Percentiles rank a stretch among this genome's conserved stretches.
phyloP scores from a whole-genome alignment of 2,113 vertebrate species.

The Neoarius graeffei region DNA sequence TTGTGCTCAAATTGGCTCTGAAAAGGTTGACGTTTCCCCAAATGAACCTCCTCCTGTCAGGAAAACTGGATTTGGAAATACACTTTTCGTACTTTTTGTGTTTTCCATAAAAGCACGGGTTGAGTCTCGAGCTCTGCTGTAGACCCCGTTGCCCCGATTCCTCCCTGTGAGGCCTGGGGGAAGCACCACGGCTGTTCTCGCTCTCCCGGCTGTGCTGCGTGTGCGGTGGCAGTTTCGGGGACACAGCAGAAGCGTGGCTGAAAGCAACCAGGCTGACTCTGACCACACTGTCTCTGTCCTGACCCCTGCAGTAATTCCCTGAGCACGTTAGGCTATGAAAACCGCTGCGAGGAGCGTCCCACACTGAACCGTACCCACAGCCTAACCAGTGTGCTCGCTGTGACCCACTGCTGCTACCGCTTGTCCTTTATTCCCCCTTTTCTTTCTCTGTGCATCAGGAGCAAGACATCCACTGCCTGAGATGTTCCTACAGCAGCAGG shows the following conservation, averaged over 20 bases:
- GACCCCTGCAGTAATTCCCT: conserved; percentile 39
- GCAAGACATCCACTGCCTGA: not conserved
- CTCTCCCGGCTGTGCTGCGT: conserved; percentile 29
- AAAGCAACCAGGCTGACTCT: conserved; percentile 25
- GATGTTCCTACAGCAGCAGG: conserved; percentile 13
- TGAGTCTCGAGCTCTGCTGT: conserved; percentile 2
- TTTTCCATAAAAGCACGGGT: conserved; percentile 26
- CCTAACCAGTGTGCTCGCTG: conserved; percentile 2
- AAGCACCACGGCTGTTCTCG: not conserved
- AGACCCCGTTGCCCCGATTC: not conserved
- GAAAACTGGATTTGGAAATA: conserved; percentile 41
- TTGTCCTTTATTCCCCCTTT: conserved; percentile 9
- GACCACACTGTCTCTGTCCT: conserved; percentile 41
- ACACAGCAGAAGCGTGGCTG: conserved; percentile 30
- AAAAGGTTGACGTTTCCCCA: conserved; percentile 41
- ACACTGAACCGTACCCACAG: conserved; percentile 24
- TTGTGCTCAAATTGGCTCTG: conserved; percentile 38
- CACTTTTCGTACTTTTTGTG: conserved; percentile 13
- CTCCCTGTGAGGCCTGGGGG: not conserved
- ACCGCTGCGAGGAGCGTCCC: not conserved
- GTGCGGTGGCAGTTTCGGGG: conserved; percentile 18
- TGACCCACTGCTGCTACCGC: conserved; percentile 37
- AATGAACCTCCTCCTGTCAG: conserved; percentile 47
- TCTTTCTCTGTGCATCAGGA: not conserved
- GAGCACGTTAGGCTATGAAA: conserved; percentile 25